Conservation (phyloP, 2,888 invertebrate species). For the Brachyopa scutellaris region DNA sequence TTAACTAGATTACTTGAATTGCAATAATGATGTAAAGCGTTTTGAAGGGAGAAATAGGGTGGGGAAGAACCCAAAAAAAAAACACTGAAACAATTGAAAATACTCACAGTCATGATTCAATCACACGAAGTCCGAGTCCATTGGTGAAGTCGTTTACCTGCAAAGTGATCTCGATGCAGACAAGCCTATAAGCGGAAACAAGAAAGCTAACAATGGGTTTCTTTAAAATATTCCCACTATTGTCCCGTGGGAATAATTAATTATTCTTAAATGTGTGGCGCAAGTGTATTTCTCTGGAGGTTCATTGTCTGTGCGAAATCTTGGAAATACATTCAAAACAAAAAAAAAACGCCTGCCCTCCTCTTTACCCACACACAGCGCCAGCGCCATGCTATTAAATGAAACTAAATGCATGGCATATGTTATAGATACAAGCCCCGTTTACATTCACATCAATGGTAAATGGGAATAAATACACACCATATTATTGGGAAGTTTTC, state of each 20-base stretch:
- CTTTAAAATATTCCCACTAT: slow-evolving; percentile 64
- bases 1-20: slow-evolving; percentile 60
- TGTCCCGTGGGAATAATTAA: slow-evolving; percentile 70
- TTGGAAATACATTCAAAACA: slow-evolving; percentile 12
- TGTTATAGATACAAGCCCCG: slow-evolving; percentile 19
- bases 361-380: too few relatives aligned
- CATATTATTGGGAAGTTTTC: slow-evolving; percentile 29
- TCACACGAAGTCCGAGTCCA: slow-evolving; percentile 36
- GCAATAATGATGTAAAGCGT: slow-evolving; percentile 57
- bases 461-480: slow-evolving; percentile 23
- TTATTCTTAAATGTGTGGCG: slow-evolving; percentile 66
- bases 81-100: slow-evolving; percentile 58
- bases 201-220: slow-evolving; percentile 51
- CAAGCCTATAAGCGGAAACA: slow-evolving; percentile 66
- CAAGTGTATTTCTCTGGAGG: slow-evolving; percentile 50
- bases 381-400: slow-evolving; percentile 55
- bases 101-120: slow-evolving; percentile 68
- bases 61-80: slow-evolving; percentile 5
- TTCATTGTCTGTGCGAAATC: slow-evolving; percentile 65
- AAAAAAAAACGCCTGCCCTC: slow-evolving; percentile 39
- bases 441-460: slow-evolving; percentile 31
- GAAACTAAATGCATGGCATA: slow-evolving; percentile 59
- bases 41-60: slow-evolving; percentile 8
- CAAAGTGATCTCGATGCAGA: slow-evolving; percentile 37
- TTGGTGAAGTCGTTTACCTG: slow-evolving; percentile 48